Conservation (phyloP, 2,888 invertebrate species). For the Polydrusus cervinus region DNA sequence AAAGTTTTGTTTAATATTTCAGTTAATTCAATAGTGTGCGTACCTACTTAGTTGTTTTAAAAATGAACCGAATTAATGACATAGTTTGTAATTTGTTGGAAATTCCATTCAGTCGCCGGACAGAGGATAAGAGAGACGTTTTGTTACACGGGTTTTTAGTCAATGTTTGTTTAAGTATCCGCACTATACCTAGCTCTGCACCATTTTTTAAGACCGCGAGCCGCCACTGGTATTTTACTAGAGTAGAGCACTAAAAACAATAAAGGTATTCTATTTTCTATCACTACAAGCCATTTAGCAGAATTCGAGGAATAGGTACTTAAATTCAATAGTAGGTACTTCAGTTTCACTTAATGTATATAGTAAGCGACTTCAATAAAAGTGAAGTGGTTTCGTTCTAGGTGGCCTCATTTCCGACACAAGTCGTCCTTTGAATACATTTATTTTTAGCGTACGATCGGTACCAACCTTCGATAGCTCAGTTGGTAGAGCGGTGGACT, state of each 20-base stretch:
- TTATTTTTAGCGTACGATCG: background rate
- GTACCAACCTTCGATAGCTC: constrained; percentile 66
- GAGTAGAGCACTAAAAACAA: background rate
- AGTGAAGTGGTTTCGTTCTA: constrained; percentile 9
- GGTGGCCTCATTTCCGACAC: constrained; percentile 14
- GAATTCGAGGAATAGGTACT: background rate
- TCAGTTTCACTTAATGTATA: background rate
- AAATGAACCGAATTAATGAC: too few species aligned
- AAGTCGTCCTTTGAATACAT: constrained; percentile 1
- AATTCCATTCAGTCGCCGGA: too few species aligned
- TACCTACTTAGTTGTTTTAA: too few species aligned
- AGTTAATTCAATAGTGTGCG: too few species aligned
- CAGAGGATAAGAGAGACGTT: too few species aligned
- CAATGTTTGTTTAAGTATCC: too few species aligned
- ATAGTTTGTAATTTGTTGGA: too few species aligned
- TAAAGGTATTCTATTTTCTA: constrained; percentile 9
- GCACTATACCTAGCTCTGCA: too few species aligned
- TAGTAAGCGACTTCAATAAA: background rate
- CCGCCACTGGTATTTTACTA: background rate
- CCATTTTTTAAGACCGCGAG: too few species aligned
- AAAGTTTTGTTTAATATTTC: too few species aligned
- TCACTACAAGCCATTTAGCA: background rate
- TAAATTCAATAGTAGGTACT: constrained; percentile 8
- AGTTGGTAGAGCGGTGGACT: constrained; percentile 69
- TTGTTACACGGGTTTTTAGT: too few species aligned